phyloP scores from a whole-genome alignment of 2,888 invertebrate species.

The Cenopis cana region DNA sequence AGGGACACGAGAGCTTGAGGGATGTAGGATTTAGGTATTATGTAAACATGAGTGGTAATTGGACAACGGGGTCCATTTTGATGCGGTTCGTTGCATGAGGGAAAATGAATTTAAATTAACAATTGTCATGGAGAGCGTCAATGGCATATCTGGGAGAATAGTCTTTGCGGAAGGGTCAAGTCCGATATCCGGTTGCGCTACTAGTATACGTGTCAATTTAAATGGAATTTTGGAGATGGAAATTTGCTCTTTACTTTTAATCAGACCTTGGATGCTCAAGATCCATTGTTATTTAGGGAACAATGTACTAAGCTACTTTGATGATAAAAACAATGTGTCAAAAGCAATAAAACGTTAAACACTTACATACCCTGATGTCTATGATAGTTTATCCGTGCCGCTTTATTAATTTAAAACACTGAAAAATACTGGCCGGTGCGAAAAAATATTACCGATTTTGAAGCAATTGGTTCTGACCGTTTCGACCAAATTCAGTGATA shows the following conservation, averaged over 20 bases:
- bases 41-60: conserved; percentile 48
- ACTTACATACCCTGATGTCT: background rate
- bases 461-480: conserved; percentile 34
- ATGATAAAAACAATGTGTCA: background rate
- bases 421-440: background rate
- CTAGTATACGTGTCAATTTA: conserved; percentile 19
- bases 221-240: background rate
- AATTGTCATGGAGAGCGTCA: conserved; percentile 17
- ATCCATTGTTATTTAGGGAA: background rate
- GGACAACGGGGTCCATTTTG: conserved; percentile 29
- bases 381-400: background rate
- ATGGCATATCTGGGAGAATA: conserved; percentile 16
- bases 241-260: conserved; percentile 10
- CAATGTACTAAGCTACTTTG: background rate
- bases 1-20: conserved; percentile 37
- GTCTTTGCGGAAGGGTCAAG: conserved; percentile 20
- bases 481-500: conserved; percentile 35
- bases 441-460: conserved; percentile 10
- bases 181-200: conserved; percentile 30
- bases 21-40: conserved; percentile 40
- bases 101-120: conserved; percentile 38
- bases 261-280: background rate
- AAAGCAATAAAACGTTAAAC: background rate
- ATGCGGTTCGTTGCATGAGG: conserved; percentile 35
- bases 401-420: background rate